A percentile compares a stretch with the other conserved stretches of the same genome.
These are phyloP conservation scores for Teleogryllus oceanicus DNA, from an alignment of 2,888 invertebrate genomes.

Conservation along the genomic window DNA sequence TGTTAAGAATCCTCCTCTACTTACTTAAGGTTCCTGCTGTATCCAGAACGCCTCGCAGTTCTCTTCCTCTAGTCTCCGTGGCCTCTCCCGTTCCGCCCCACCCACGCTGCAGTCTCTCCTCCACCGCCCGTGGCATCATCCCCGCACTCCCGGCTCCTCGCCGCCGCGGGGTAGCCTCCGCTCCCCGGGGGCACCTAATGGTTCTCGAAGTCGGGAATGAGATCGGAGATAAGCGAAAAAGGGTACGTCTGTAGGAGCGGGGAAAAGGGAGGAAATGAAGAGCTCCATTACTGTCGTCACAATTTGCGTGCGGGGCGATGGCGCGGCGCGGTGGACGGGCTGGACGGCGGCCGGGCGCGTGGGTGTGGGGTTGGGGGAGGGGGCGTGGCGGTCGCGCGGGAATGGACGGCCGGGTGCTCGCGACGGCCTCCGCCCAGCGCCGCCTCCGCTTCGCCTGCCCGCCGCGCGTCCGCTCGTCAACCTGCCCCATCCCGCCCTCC, in stretches of 20 bases:
- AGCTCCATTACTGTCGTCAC: background rate
- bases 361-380: background rate
- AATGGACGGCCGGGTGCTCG: background rate
- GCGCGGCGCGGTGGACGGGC: background rate
- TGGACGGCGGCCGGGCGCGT: background rate
- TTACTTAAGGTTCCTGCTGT: too few species aligned
- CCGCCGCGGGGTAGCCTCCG: background rate
- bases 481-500: too few species aligned
- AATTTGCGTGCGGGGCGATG: background rate
- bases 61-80: background rate
- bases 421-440: background rate
- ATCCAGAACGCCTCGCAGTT: too few species aligned
- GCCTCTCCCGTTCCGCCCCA: background rate
- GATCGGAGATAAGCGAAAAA: slow-evolving; percentile 9
- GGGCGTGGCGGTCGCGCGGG: background rate
- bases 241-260: background rate
- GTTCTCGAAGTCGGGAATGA: background rate
- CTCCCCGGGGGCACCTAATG: background rate
- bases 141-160: background rate
- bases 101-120: background rate
- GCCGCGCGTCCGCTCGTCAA: too few species aligned
- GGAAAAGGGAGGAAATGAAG: background rate
- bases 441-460: background rate
- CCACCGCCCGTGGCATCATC: background rate
- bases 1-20: too few species aligned